phyloP scores from a whole-genome alignment of 2,113 vertebrate species.

The Brachyhypopomus gauderio region DNA sequence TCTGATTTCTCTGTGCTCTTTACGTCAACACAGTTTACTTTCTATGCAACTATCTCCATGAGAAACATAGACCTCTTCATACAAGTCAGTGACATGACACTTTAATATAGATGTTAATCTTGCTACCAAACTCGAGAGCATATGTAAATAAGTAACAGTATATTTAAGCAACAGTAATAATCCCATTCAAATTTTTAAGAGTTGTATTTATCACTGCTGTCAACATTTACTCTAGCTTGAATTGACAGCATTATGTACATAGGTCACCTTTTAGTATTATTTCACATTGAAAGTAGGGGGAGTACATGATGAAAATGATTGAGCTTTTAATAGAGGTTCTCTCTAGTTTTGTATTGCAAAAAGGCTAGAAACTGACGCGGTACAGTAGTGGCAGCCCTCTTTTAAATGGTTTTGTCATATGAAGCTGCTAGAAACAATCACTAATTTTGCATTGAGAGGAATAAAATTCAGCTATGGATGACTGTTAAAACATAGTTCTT shows the following conservation, averaged over 20 bases:
- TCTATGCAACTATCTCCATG: constrained; percentile 77
- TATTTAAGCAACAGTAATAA: constrained; percentile 78
- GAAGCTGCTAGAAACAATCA: constrained; percentile 85
- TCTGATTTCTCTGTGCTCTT: constrained; percentile 44
- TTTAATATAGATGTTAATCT: constrained; percentile 64
- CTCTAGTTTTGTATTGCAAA: constrained; percentile 92
- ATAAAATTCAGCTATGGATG: constrained; percentile 72
- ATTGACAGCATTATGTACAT: constrained; percentile 91
- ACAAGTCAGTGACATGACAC: constrained; percentile 68
- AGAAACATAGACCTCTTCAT: constrained; percentile 65
- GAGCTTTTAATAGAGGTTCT: constrained; percentile 86
- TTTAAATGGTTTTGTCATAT: constrained; percentile 67
- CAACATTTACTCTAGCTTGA: constrained; percentile 77
- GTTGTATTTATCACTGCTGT: constrained; percentile 88
- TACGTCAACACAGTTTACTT: constrained; percentile 67
- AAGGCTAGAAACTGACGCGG: constrained; percentile 66
- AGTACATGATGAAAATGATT: constrained; percentile 81
- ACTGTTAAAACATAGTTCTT: constrained; percentile 86
- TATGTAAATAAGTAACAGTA: constrained; percentile 87
- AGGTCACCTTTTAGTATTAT: constrained; percentile 95
- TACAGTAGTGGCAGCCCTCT: constrained; percentile 76
- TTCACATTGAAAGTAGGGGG: constrained; percentile 98
- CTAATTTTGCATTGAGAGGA: constrained; percentile 78
- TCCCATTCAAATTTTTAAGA: constrained; percentile 73
- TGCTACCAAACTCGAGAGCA: constrained; percentile 77